phyloP scores from a whole-genome alignment of 2,113 vertebrate genomes.

The Neogobius melanostomus region DNA sequence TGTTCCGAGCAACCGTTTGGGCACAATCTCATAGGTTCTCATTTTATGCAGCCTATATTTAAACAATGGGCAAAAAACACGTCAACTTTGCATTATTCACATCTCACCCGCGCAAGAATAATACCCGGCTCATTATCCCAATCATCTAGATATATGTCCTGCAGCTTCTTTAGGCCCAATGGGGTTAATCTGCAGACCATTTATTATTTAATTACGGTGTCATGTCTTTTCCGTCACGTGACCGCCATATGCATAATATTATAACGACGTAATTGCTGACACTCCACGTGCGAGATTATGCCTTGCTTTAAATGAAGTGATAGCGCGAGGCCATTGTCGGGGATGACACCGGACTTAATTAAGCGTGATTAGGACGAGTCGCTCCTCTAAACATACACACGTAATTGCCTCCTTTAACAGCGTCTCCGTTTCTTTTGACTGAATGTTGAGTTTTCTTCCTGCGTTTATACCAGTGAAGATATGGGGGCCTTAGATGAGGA shows the following conservation, averaged over 20 bases:
- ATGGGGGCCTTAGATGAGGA: conserved; percentile 30
- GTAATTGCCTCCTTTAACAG: conserved; percentile 27
- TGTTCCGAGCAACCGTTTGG: too few relatives aligned
- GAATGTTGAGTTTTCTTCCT: conserved; percentile 16
- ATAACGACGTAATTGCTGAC: conserved; percentile 64
- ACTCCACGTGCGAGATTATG: conserved; percentile 67
- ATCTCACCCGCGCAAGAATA: conserved; percentile 2
- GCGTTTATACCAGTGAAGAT: conserved; percentile 24
- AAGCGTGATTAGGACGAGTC: conserved; percentile 62
- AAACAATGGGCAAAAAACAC: background rate
- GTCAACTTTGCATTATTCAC: background rate
- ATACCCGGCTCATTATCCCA: conserved; percentile 53
- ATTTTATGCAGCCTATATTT: too few relatives aligned
- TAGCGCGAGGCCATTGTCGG: conserved; percentile 68
- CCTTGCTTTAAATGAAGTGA: conserved; percentile 72
- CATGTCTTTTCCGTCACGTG: conserved; percentile 58
- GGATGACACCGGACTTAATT: conserved; percentile 75
- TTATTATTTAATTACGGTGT: conserved; percentile 73
- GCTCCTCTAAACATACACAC: conserved; percentile 18
- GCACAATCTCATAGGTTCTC: too few relatives aligned
- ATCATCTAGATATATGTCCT: conserved; percentile 55
- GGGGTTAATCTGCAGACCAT: conserved; percentile 73
- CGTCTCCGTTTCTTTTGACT: conserved; percentile 29
- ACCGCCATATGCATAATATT: conserved; percentile 57
- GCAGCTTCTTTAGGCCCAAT: conserved; percentile 48